Evolutionary conservation across 1,140 invertebrate species (phyloP).

Genomic region (Trypoxylus dichotomus): DNA sequence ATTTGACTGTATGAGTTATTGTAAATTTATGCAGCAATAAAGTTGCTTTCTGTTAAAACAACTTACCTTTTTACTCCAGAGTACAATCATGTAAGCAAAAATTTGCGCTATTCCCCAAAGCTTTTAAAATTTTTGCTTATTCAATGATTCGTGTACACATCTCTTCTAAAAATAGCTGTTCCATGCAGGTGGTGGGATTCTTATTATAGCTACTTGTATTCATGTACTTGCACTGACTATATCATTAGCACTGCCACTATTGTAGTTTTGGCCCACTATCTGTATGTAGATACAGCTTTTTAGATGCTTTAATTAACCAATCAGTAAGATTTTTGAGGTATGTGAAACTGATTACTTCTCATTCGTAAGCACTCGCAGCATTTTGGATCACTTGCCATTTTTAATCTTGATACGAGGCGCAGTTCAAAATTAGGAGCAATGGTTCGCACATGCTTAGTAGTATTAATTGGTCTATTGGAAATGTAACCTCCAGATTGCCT

Average conservation of each 20-base stretch:
- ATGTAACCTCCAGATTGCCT: too few relatives aligned
- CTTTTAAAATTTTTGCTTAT: neutral
- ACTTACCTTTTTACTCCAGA: slow-evolving; percentile 37
- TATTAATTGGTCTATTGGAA: too few relatives aligned
- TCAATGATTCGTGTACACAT: neutral
- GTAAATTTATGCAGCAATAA: slow-evolving; percentile 52
- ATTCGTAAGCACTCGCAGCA: neutral
- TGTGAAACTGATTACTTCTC: neutral
- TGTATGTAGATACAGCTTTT: slow-evolving; percentile 41
- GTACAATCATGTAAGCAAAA: neutral
- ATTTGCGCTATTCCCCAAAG: neutral
- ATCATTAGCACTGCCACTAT: slow-evolving; percentile 23
- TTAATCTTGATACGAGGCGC: too few relatives aligned
- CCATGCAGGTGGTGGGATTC: slow-evolving; percentile 45
- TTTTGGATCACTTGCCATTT: too few relatives aligned
- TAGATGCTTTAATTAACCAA: slow-evolving; percentile 10
- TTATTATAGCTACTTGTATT: slow-evolving; percentile 2
- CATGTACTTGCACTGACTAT: slow-evolving; percentile 5
- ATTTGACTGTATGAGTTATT: slow-evolving; percentile 32
- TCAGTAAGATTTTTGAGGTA: neutral
- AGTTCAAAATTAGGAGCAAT: too few relatives aligned
- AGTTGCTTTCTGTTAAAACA: slow-evolving; percentile 50
- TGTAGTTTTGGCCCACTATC: slow-evolving; percentile 38
- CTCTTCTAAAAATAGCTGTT: slow-evolving; percentile 53
- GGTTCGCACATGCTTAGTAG: too few relatives aligned